phyloP scores from a whole-genome alignment of 2,797 vertebrate species.

The Alcedo quadribrachys region DNA sequence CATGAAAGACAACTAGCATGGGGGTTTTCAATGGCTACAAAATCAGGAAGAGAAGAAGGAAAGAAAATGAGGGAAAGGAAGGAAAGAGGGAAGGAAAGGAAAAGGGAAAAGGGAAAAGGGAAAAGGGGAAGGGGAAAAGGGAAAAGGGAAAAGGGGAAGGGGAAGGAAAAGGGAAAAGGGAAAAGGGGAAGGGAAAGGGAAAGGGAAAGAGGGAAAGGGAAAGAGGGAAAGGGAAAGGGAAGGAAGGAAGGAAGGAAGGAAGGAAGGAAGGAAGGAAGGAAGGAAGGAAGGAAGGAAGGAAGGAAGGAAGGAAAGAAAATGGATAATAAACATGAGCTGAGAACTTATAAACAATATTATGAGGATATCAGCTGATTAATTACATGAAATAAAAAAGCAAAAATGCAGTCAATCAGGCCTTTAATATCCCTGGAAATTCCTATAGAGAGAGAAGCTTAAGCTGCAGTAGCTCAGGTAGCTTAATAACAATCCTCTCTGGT shows the following conservation, averaged over 20 bases:
- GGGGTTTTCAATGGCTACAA: neutral
- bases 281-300: neutral
- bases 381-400: neutral
- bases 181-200: no score
- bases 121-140: no score
- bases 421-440: neutral
- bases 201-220: no score
- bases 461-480: neutral
- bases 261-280: no score
- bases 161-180: no score
- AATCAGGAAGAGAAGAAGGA: neutral
- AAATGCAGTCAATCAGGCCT: neutral
- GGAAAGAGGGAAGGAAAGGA: no score
- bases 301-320: neutral
- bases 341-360: neutral
- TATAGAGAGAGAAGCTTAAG: neutral
- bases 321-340: neutral
- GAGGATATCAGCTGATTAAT: neutral
- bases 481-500: neutral
- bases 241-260: no score
- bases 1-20: neutral
- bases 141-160: no score
- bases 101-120: no score
- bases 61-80: neutral
- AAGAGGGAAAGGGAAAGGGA: no score